A percentile compares a stretch with the other conserved stretches of the same genome.
phyloP scores from a whole-genome alignment of 2,113 vertebrate species.

The Micronisus gabar region DNA sequence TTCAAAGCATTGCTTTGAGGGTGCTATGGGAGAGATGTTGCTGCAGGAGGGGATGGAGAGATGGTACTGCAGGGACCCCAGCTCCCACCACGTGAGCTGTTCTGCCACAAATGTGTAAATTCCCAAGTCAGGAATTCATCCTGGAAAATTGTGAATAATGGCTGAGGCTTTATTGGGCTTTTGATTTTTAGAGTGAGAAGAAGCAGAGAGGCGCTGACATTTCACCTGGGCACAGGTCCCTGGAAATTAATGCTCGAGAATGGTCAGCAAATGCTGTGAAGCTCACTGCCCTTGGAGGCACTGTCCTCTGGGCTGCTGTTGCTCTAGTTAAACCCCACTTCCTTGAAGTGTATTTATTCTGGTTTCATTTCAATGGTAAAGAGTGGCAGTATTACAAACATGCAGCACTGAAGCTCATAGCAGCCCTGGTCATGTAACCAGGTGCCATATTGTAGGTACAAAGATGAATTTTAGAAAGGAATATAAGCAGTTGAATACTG shows the following conservation, averaged over 20 bases:
- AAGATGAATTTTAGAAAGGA: background rate
- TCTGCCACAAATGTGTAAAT: background rate
- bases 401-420: background rate
- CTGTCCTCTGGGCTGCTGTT: background rate
- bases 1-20: background rate
- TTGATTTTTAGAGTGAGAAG: background rate
- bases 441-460: background rate
- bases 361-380: background rate
- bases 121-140: background rate
- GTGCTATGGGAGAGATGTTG: background rate
- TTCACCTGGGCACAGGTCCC: background rate
- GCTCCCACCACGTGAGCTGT: background rate
- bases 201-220: background rate
- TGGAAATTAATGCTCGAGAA: background rate
- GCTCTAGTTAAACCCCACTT: background rate
- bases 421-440: background rate
- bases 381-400: background rate
- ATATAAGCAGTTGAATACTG: background rate
- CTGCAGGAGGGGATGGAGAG: background rate
- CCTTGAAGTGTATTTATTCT: background rate
- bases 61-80: background rate
- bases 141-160: background rate
- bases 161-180: background rate
- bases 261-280: background rate
- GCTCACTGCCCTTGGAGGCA: background rate